Evolutionary conservation across 2,797 vertebrate species (phyloP).

Genomic region (Sylvia borin): DNA sequence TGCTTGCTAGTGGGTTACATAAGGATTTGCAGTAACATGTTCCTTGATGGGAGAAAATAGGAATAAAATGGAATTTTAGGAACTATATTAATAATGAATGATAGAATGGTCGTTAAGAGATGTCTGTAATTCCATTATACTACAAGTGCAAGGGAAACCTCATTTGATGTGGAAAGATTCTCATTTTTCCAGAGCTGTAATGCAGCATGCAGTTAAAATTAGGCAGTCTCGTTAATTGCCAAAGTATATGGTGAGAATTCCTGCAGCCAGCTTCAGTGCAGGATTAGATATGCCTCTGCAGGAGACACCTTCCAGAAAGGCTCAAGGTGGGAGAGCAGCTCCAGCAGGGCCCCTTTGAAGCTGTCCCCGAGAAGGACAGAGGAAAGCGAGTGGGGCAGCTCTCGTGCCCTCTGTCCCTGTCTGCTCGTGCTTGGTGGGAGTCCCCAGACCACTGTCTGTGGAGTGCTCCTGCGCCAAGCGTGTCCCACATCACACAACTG

Average conservation of each 20-base stretch:
- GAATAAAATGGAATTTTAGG: conserved; percentile 49
- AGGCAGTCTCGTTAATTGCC: conserved; percentile 31
- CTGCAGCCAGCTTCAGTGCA: conserved; percentile 32
- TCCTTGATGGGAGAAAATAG: conserved; percentile 15
- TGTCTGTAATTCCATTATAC: conserved; percentile 32
- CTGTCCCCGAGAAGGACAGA: not conserved
- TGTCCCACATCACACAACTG: accelerated
- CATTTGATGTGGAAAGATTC: conserved; percentile 22
- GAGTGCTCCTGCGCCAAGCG: accelerated
- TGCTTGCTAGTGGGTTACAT: conserved; percentile 18
- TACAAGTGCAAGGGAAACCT: conserved; percentile 20
- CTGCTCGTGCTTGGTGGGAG: accelerated
- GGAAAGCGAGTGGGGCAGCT: accelerated
- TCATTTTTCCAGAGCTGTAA: conserved; percentile 50
- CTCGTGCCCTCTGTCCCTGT: not conserved
- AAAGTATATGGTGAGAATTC: not conserved
- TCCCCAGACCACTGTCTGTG: not conserved
- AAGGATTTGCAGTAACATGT: conserved; percentile 40
- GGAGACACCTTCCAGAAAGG: not conserved
- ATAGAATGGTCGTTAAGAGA: conserved; percentile 34
- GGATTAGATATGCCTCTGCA: conserved; percentile 38
- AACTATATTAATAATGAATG: conserved; percentile 11
- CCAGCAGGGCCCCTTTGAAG: not conserved
- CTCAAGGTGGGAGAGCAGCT: not conserved
- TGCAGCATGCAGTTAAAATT: conserved; percentile 44